These are phyloP conservation scores for Thunnus thynnus DNA, from an alignment of 2,113 vertebrate genomes.

Conservation along the genomic window DNA sequence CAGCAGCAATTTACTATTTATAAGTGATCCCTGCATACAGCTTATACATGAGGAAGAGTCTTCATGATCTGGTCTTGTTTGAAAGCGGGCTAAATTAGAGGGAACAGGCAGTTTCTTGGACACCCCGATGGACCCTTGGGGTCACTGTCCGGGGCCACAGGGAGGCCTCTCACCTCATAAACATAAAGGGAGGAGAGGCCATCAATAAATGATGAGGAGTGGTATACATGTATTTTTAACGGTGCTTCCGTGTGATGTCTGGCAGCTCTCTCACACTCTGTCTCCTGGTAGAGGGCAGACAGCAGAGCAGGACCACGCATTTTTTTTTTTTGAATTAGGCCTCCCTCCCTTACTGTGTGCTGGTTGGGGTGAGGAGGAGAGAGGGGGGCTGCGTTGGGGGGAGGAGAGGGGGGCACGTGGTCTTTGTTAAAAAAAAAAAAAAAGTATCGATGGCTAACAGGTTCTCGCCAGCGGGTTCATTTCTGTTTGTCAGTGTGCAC, in stretches of 20 bases:
- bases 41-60: slow-evolving; percentile 56
- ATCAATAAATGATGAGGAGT: slow-evolving; percentile 88
- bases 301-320: slow-evolving; percentile 69
- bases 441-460: slow-evolving; percentile 28
- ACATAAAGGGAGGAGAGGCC: slow-evolving; percentile 85
- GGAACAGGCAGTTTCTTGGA: slow-evolving; percentile 81
- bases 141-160: slow-evolving; percentile 76
- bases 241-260: slow-evolving; percentile 83
- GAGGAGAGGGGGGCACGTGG: slow-evolving; percentile 14
- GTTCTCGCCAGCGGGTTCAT: slow-evolving; percentile 33
- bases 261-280: slow-evolving; percentile 72
- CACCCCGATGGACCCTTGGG: slow-evolving; percentile 70
- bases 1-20: slow-evolving; percentile 52
- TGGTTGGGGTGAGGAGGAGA: slow-evolving; percentile 24
- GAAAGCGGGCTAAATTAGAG: slow-evolving; percentile 80
- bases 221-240: slow-evolving; percentile 90
- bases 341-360: slow-evolving; percentile 34
- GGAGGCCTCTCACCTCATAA: slow-evolving; percentile 83
- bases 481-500: slow-evolving; percentile 23
- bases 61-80: slow-evolving; percentile 68
- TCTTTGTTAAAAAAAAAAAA: slow-evolving; percentile 35
- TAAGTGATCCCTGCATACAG: slow-evolving; percentile 44
- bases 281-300: slow-evolving; percentile 79
- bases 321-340: slow-evolving; percentile 60
- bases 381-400: slow-evolving; percentile 3